Evolutionary conservation across 1,140 invertebrate species (phyloP).

Genomic region (Samia ricini): DNA sequence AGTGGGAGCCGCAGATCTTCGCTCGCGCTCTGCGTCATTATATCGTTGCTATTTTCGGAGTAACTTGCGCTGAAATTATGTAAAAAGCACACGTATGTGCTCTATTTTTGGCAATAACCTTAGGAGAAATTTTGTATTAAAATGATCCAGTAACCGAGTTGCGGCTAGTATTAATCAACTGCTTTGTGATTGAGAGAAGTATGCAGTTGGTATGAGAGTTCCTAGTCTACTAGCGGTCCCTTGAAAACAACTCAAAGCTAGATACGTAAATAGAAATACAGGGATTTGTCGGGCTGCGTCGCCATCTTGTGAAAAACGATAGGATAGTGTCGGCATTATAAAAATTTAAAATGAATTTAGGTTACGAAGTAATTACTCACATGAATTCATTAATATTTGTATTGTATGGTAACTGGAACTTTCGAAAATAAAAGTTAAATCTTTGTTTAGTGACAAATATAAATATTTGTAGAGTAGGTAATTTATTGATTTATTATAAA

Average conservation of each 20-base stretch:
- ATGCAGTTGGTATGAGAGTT: neutral
- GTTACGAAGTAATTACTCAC: constrained; percentile 33
- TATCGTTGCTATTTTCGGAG: constrained; percentile 64
- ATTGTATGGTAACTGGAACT: neutral
- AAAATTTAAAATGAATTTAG: constrained; percentile 61
- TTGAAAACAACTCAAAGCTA: constrained; percentile 47
- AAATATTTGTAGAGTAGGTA: too few relatives aligned
- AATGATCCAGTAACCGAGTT: constrained; percentile 48
- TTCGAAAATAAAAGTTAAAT: neutral
- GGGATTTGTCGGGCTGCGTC: constrained; percentile 71
- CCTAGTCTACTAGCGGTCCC: constrained; percentile 13
- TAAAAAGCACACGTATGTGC: constrained; percentile 69
- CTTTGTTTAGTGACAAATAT: neutral
- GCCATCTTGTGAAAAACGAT: constrained; percentile 78
- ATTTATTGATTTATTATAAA: too few relatives aligned
- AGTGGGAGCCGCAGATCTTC: constrained; percentile 40
- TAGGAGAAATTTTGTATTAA: constrained; percentile 51
- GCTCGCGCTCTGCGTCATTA: constrained; percentile 56
- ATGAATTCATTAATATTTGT: neutral
- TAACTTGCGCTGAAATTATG: constrained; percentile 75
- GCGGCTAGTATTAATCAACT: constrained; percentile 22
- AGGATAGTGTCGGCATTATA: constrained; percentile 71
- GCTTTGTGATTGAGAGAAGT: constrained; percentile 1
- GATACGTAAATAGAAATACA: constrained; percentile 75
- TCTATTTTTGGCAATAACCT: constrained; percentile 72